These are phyloP conservation scores for Bombus superbus DNA, from an alignment of 1,140 invertebrate species.

Conservation along the genomic window DNA sequence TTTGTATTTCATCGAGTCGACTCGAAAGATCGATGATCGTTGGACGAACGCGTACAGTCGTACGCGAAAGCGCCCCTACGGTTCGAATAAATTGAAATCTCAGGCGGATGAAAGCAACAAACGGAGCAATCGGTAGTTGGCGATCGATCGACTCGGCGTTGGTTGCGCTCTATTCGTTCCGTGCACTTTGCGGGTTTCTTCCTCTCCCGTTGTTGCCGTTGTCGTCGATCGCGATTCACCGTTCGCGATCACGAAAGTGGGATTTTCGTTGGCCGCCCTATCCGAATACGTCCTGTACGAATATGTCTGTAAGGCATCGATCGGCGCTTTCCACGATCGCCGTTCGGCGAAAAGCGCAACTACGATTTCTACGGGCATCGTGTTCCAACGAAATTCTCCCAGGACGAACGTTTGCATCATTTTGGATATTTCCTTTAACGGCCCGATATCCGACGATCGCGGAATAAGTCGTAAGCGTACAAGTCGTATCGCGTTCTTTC, in stretches of 20 bases:
- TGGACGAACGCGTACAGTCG: slow-evolving; percentile 47
- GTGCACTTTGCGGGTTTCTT: too few species aligned
- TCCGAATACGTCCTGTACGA: neutral
- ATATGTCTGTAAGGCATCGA: neutral
- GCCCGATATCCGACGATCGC: too few species aligned
- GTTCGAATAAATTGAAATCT: slow-evolving; percentile 64
- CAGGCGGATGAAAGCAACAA: slow-evolving; percentile 33
- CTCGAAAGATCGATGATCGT: slow-evolving; percentile 34
- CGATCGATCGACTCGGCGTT: slow-evolving; percentile 63
- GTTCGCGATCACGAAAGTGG: slow-evolving; percentile 11
- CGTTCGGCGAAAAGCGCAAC: neutral
- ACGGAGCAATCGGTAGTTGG: slow-evolving; percentile 54
- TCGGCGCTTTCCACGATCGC: neutral
- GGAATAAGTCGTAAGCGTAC: too few species aligned
- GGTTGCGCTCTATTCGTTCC: slow-evolving; percentile 42
- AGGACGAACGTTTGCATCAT: neutral
- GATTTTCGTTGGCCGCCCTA: neutral
- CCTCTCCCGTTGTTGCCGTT: slow-evolving; percentile 60
- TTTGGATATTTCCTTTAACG: too few species aligned
- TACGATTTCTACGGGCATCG: too few species aligned
- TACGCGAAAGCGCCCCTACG: slow-evolving; percentile 47
- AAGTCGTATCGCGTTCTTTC: too few species aligned
- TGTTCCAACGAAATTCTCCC: neutral
- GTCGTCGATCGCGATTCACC: slow-evolving; percentile 61
- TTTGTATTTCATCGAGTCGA: neutral